These are phyloP conservation scores for Ceratina calcarata DNA, from an alignment of 1,140 invertebrate genomes.

Conservation along the genomic window DNA sequence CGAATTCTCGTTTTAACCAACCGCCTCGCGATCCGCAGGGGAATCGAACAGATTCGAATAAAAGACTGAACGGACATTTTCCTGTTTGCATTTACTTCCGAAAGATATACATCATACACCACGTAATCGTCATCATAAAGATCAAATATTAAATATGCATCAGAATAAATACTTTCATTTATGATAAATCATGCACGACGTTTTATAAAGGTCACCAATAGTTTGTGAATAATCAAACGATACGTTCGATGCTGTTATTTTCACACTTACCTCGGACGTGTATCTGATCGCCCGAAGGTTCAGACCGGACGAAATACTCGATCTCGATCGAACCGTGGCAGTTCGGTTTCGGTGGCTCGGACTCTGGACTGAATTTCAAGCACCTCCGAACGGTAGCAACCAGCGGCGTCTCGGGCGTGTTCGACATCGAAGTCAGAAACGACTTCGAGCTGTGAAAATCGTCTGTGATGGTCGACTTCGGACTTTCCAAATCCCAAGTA, in stretches of 20 bases:
- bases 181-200: neutral
- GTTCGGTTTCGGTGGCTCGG: conserved; percentile 62
- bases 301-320: conserved; percentile 66
- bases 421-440: conserved; percentile 69
- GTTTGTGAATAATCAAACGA: neutral
- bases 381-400: conserved; percentile 78
- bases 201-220: neutral
- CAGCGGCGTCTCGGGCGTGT: conserved; percentile 76
- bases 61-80: no score
- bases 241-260: neutral
- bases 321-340: conserved; percentile 77
- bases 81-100: no score
- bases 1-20: neutral
- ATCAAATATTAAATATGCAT: neutral
- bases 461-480: conserved; percentile 74
- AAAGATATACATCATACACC: no score
- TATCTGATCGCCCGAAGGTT: conserved; percentile 69
- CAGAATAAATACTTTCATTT: neutral
- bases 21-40: no score
- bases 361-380: conserved; percentile 78
- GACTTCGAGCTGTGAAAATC: conserved; percentile 76
- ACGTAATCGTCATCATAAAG: no score
- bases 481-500: conserved; percentile 76
- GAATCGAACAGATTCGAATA: no score
- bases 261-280: conserved; percentile 75